Evolutionary conservation across 2,888 invertebrate species (phyloP).

Genomic region (Phyto melanocephala): DNA sequence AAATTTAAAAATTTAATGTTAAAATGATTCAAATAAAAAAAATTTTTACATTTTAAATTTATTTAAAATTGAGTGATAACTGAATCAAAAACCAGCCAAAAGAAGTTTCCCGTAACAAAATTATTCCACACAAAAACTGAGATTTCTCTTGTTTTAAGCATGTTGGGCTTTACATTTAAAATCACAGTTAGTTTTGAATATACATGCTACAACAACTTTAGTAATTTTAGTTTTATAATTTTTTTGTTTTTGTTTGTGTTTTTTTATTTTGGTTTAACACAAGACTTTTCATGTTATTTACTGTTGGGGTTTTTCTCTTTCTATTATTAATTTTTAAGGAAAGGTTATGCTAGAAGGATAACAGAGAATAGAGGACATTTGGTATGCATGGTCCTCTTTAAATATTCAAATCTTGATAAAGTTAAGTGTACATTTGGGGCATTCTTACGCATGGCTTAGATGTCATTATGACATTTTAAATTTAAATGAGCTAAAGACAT

Average conservation of each 20-base stretch:
- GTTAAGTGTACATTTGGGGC: conserved; percentile 71
- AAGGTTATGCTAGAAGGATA: background rate
- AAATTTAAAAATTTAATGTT: no score
- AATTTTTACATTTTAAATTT: no score
- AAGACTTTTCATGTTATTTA: conserved; percentile 10
- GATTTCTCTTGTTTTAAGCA: background rate
- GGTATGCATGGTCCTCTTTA: conserved; percentile 68
- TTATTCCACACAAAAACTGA: no score
- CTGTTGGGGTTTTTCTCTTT: background rate
- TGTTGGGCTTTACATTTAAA: background rate
- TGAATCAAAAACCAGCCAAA: background rate
- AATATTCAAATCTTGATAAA: conserved; percentile 77
- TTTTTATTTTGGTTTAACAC: background rate
- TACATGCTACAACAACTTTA: no score
- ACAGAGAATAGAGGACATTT: background rate
- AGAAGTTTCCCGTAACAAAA: no score
- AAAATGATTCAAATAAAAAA: no score
- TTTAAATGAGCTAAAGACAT: background rate
- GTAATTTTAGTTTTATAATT: no score
- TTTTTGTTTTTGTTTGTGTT: background rate
- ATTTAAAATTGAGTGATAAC: background rate
- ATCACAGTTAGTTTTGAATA: background rate
- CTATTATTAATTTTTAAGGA: no score
- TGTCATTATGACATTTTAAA: conserved; percentile 57
- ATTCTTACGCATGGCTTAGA: conserved; percentile 57